These are phyloP conservation scores for Calypte anna DNA, from an alignment of 2,113 vertebrate genomes.

Conservation along the genomic window DNA sequence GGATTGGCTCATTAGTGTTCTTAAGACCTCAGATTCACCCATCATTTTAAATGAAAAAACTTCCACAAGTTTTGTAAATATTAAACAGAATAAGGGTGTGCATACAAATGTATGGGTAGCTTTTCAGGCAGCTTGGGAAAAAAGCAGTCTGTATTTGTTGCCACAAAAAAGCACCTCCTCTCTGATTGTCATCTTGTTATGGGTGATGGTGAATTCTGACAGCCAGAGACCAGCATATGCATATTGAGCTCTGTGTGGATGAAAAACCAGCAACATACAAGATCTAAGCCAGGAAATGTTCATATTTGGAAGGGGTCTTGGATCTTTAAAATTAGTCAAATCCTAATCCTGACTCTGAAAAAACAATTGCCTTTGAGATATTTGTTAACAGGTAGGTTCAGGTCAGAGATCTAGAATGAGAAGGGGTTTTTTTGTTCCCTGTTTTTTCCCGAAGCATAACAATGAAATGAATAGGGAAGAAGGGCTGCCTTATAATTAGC, in stretches of 20 bases:
- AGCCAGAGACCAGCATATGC: not conserved
- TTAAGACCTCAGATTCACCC: not conserved
- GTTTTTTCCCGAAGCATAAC: not conserved
- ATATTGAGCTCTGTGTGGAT: not conserved
- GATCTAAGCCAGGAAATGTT: not conserved
- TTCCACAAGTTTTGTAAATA: not conserved
- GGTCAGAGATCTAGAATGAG: not conserved
- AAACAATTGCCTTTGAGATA: not conserved
- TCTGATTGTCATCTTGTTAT: not conserved
- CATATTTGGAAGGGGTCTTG: not conserved
- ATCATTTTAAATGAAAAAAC: not conserved
- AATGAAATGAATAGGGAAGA: not conserved
- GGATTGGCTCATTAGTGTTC: not conserved
- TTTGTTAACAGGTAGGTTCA: not conserved
- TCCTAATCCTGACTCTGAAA: not conserved
- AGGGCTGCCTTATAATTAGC: constrained; percentile 7
- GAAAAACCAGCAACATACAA: not conserved
- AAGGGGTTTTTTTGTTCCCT: not conserved
- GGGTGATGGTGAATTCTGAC: not conserved
- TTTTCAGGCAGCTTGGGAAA: not conserved
- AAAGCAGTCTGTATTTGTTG: not conserved
- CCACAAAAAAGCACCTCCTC: not conserved
- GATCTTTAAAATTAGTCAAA: not conserved
- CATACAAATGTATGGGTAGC: not conserved
- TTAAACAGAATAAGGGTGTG: not conserved